Conservation (phyloP, 2,888 invertebrate genomes). For the Diadegma fenestrale region DNA sequence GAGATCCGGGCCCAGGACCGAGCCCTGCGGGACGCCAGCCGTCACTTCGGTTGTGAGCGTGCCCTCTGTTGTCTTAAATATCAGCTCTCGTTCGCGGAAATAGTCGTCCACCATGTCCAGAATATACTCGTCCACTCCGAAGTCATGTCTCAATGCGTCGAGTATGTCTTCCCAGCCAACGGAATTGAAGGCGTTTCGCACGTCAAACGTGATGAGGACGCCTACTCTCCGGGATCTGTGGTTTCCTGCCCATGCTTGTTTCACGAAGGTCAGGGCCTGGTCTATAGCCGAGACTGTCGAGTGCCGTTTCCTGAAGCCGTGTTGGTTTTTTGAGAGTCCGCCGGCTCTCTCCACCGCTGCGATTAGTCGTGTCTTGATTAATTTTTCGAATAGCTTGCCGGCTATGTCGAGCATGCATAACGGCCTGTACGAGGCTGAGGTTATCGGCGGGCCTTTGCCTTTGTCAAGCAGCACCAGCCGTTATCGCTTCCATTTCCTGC, state of each 20-base stretch:
- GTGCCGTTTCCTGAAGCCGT: slow-evolving; percentile 52
- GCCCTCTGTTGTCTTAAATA: slow-evolving; percentile 61
- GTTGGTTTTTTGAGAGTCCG: slow-evolving; percentile 58
- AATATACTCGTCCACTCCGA: slow-evolving; percentile 59
- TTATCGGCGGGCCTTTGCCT: slow-evolving; percentile 52
- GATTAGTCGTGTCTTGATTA: slow-evolving; percentile 58
- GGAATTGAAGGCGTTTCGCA: slow-evolving; percentile 66
- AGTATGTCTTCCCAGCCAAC: slow-evolving; percentile 65
- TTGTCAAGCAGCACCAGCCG: slow-evolving; percentile 43
- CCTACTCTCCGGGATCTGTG: slow-evolving; percentile 55
- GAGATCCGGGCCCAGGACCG: slow-evolving; percentile 64
- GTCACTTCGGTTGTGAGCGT: slow-evolving; percentile 50
- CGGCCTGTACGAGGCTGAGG: slow-evolving; percentile 58
- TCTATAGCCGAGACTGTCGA: slow-evolving; percentile 63
- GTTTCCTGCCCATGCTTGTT: slow-evolving; percentile 47
- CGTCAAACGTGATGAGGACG: slow-evolving; percentile 59
- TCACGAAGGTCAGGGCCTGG: slow-evolving; percentile 54
- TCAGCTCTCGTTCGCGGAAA: slow-evolving; percentile 60
- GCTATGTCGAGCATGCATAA: slow-evolving; percentile 46
- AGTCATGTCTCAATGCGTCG: slow-evolving; percentile 56
- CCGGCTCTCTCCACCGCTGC: slow-evolving; percentile 53
- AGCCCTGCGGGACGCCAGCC: slow-evolving; percentile 64
- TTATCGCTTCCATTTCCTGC: slow-evolving; percentile 44
- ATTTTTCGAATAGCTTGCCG: slow-evolving; percentile 61
- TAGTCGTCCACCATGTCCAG: slow-evolving; percentile 61